Percentiles rank a stretch among this genome's conserved stretches.
phyloP scores from a whole-genome alignment of 1,140 invertebrate species.

The Papilio xuthus region DNA sequence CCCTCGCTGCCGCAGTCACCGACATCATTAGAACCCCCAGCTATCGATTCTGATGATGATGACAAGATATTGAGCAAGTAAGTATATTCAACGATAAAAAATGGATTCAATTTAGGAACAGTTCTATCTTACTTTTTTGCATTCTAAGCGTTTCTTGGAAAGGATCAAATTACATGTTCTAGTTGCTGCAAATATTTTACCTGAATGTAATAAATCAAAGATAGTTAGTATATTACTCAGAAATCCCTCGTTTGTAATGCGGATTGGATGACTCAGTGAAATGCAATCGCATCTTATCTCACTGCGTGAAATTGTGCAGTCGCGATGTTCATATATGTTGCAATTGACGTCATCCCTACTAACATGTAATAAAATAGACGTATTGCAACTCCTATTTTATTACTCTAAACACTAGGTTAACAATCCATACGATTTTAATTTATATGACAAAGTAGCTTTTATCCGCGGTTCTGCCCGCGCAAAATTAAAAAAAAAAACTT shows the following conservation, averaged over 20 bases:
- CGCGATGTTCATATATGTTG: not conserved
- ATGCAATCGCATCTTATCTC: conserved; percentile 14
- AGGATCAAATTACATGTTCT: too few species aligned
- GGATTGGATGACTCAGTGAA: not conserved
- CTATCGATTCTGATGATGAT: conserved; percentile 92
- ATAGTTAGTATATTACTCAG: not conserved
- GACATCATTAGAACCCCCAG: conserved; percentile 91
- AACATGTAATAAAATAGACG: not conserved
- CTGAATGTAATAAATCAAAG: not conserved
- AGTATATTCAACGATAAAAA: conserved; percentile 44
- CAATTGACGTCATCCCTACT: not conserved
- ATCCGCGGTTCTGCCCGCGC: too few species aligned
- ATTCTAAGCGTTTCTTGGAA: not conserved
- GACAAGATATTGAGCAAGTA: conserved; percentile 86
- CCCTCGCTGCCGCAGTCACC: conserved; percentile 96
- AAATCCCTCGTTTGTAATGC: not conserved
- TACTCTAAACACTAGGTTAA: not conserved
- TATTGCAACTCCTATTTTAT: conserved; percentile 14
- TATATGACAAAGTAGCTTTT: too few species aligned
- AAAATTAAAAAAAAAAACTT: too few species aligned
- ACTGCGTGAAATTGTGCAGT: not conserved
- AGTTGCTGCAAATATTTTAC: not conserved
- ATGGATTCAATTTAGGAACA: too few species aligned
- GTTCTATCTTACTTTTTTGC: too few species aligned
- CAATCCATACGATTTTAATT: not conserved